Evolutionary conservation across 2,113 vertebrate genomes (phyloP), one percentile per base, ranked within the genome.

Genomic region (Takifugu bimaculatus): DNA sequence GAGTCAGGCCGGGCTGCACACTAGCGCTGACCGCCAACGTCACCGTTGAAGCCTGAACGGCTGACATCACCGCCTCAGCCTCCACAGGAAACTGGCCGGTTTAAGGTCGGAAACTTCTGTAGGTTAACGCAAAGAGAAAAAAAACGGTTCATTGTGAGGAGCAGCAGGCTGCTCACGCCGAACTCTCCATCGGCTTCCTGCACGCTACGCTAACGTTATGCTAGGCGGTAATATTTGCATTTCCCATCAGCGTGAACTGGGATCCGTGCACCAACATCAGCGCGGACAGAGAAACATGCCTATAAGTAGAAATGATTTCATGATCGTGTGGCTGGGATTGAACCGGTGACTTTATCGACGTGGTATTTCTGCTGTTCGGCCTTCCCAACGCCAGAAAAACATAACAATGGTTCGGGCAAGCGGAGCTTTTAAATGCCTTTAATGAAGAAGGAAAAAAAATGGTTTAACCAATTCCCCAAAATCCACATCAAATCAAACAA

Each of bases 381-480:
- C 68, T 56, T 52, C 66, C 51, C 26, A 32, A 15, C 58, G 87
- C 86, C 88, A 91, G 87, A 51, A 83, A 88, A 88, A 84, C 78
- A 85, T 70, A 87, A 79, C 73, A 80, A 80, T 43, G 71, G 69
- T 63, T 66, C 47, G 28, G 35, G 52, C 42, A 48, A 13, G 50
- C 3, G 26, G 59, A 54, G 51, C 63, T 65, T 63, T 73, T 58
- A 49, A 53, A 57, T 45, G 26, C 47, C 29, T 72, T 70, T 75
- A 70, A 64, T 4, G 29, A 72, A 74, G 66, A 65, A 20, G 20
- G 20, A 78, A 72, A 63, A 68, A 74, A 76, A 69, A 56, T 50
- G 50, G 72, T 66, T 49, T 72, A 26, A 78, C 79, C 71, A 65
- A 77, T 82, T 85, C 74, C 54, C 62, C 64, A 26, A 74, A 74